Evolutionary conservation across 2,797 vertebrate species (phyloP), one percentile per base, ranked within the genome.

Genomic region (Vipera ursinii): DNA sequence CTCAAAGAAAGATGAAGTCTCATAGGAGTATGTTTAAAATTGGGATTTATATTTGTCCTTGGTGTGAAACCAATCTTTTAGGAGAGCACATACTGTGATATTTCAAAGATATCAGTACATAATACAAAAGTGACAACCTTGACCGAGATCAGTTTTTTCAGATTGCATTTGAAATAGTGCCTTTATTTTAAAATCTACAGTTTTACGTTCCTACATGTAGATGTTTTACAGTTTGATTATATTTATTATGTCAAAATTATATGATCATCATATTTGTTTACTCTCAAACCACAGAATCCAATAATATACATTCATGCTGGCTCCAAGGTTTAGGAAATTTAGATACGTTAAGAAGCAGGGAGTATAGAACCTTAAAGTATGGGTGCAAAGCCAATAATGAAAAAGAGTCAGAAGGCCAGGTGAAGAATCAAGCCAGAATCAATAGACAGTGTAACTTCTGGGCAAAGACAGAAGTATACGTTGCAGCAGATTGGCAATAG

Each of bases 1-100:
- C 60, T 69, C 90, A 53, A 38, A 63, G 44, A 61, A 90, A 8
- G 65, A 82, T 93, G 92, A 87, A 87, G 85, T 90, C 89, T 93
- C 85, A 78, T 32, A 87, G 85, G 55, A 87, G 61, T 65, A 59
- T 53, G 55, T 92, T 28, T 90, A 63, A 90, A 90, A 87, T 92
- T 78, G 86, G 86, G 44, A 93, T 90, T 56, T 93, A 82, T 93
- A 93, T 93, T 92, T 88, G 86, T 61, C 69, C 85, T 90, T 78
- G 56, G 55, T 78, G 32, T 60, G 55, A 93, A 89, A 32, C 63
- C 89, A 90, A 59, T 89, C 59, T 86, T 92, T 73, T 87, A 26
- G 17, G 26, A 91, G 32, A 86, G 4, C 22, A 44, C 6, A 28
- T 28, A 92, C 10, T 91, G 57, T 82, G 92, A 90, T 89, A 57